phyloP scores from a whole-genome alignment of 2,888 invertebrate genomes.

The Scaptomyza polygonia region DNA sequence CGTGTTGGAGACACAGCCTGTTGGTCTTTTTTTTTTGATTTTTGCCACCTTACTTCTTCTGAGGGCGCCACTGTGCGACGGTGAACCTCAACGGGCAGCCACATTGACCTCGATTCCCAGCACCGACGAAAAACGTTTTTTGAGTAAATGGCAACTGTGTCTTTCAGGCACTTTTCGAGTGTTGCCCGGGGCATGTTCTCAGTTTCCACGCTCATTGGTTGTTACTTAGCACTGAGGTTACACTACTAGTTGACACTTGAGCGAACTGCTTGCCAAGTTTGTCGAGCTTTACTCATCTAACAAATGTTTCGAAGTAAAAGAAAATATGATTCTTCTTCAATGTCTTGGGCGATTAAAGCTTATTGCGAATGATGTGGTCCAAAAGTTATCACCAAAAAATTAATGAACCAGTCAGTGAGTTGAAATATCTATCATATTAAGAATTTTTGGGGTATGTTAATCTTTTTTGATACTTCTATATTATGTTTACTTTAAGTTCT shows the following conservation, averaged over 20 bases:
- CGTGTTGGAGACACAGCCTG: no score
- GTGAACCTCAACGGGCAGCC: constrained; percentile 47
- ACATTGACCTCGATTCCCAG: constrained; percentile 43
- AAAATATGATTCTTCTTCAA: background rate
- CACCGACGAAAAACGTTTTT: constrained; percentile 15
- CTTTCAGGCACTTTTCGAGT: constrained; percentile 14
- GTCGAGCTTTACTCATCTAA: constrained; percentile 16
- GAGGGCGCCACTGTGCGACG: no score
- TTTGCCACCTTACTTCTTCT: no score
- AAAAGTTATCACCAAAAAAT: no score
- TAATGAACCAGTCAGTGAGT: no score
- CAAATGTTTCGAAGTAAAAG: background rate
- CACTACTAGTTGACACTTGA: constrained; percentile 23
- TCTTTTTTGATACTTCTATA: no score
- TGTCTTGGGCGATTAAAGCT: background rate
- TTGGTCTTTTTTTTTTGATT: no score
- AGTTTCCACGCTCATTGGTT: constrained; percentile 13
- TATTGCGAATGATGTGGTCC: no score
- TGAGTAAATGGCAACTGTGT: constrained; percentile 44
- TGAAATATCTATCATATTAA: no score
- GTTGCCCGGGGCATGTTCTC: constrained; percentile 23
- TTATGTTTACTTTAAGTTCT: no score
- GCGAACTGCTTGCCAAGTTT: constrained; percentile 29
- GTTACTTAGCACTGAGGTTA: constrained; percentile 44
- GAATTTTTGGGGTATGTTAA: no score